Conservation (phyloP, 1,140 invertebrate species). For the Palaemon carinicauda region DNA sequence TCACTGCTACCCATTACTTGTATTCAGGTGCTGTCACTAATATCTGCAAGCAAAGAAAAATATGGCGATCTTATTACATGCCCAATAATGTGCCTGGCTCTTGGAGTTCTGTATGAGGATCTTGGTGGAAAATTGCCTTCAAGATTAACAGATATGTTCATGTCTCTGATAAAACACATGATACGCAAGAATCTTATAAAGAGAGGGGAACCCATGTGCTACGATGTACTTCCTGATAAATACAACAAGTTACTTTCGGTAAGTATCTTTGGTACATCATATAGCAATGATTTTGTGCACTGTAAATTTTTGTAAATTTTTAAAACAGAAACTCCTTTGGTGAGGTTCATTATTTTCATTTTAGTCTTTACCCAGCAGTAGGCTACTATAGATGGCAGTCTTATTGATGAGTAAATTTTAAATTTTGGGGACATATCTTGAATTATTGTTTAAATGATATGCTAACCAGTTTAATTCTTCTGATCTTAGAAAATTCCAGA, state of each 20-base stretch:
- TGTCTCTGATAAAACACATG: constrained; percentile 55
- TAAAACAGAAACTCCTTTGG: no score
- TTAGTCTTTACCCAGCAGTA: no score
- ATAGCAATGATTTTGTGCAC: neutral
- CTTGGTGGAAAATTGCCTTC: constrained; percentile 61
- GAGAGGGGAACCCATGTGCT: constrained; percentile 59
- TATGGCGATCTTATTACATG: constrained; percentile 66
- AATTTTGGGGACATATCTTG: no score
- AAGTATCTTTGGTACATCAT: neutral
- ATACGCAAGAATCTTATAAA: constrained; percentile 51
- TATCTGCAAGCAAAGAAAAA: constrained; percentile 44
- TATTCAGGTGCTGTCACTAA: constrained; percentile 44
- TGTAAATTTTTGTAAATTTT: no score
- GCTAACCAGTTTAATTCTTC: neutral
- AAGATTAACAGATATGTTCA: constrained; percentile 55
- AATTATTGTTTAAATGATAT: neutral
- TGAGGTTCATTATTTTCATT: no score
- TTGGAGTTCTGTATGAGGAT: constrained; percentile 68
- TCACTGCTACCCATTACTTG: neutral
- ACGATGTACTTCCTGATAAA: constrained; percentile 58
- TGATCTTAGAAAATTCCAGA: neutral
- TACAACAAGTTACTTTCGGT: constrained; percentile 59
- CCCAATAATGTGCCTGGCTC: constrained; percentile 69
- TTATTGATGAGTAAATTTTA: no score
- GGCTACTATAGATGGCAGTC: no score